phyloP scores from a whole-genome alignment of 2,888 invertebrate species.

The Melitaea athalia region DNA sequence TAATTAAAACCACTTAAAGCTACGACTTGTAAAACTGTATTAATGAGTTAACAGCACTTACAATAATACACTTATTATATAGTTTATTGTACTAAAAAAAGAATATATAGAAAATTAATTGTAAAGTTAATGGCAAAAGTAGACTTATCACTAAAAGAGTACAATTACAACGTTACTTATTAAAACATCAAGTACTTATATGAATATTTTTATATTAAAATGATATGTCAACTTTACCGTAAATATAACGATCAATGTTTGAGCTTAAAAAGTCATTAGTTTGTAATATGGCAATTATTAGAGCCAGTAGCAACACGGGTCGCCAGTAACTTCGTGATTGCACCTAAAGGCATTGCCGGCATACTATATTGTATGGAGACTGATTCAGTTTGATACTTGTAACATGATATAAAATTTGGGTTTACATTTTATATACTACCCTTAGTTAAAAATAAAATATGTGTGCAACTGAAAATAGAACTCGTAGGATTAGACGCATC shows the following conservation, averaged over 20 bases:
- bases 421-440: neutral
- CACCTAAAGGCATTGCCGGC: conserved; percentile 63
- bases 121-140: neutral
- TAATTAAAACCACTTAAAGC: too few species aligned
- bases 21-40: too few species aligned
- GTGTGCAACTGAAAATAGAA: too few species aligned
- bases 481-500: too few species aligned
- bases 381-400: conserved; percentile 49
- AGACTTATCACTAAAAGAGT: neutral
- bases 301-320: conserved; percentile 43
- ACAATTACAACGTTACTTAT: neutral
- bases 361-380: conserved; percentile 46
- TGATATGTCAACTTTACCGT: neutral
- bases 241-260: conserved; percentile 1
- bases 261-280: conserved; percentile 9
- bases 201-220: too few species aligned
- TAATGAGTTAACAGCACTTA: too few species aligned
- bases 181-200: too few species aligned
- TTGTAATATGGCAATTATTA: conserved; percentile 18
- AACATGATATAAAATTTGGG: neutral
- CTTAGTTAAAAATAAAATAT: too few species aligned
- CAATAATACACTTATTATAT: too few species aligned
- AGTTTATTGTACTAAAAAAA: too few species aligned
- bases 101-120: too few species aligned
- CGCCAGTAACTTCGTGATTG: conserved; percentile 50